Percentiles rank a stretch among this genome's conserved stretches.
Conservation (phyloP, 2,113 vertebrate genomes). For the Thunnus thynnus region DNA sequence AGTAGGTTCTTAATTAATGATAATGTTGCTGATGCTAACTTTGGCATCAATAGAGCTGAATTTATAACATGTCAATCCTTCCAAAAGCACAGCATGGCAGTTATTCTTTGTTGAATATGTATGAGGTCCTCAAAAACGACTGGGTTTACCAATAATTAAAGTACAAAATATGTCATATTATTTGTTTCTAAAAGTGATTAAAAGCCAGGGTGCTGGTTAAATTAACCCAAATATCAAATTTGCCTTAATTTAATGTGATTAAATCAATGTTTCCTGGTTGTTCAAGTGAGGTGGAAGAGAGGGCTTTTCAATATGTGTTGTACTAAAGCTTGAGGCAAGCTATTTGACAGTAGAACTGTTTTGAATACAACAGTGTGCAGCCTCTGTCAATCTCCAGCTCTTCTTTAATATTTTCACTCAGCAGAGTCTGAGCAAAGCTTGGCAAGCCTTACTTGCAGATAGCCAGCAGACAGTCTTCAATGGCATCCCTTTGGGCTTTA, state of each 20-base stretch:
- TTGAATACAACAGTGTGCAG: neutral
- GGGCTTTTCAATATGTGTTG: neutral
- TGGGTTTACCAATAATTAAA: too few species aligned
- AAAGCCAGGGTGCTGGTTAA: neutral
- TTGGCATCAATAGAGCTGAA: too few species aligned
- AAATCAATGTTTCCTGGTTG: neutral
- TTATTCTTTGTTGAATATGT: neutral
- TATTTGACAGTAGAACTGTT: neutral
- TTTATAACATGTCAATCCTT: too few species aligned
- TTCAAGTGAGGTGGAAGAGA: neutral
- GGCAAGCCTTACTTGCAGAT: conserved; percentile 91
- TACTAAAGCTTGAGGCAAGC: neutral
- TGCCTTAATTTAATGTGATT: neutral
- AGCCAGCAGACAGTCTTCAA: conserved; percentile 95
- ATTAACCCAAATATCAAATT: neutral
- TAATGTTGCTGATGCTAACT: neutral
- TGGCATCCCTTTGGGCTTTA: conserved; percentile 96
- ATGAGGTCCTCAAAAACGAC: neutral
- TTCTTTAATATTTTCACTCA: neutral
- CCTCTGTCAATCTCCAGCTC: neutral
- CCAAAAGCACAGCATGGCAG: neutral
- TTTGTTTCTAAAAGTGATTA: neutral
- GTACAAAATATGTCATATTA: neutral
- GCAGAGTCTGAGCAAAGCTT: neutral
- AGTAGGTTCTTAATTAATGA: too few species aligned